Evolutionary conservation across 2,797 vertebrate genomes (phyloP), one percentile per base, ranked within the genome.

Genomic region (Labeo calbasu): DNA sequence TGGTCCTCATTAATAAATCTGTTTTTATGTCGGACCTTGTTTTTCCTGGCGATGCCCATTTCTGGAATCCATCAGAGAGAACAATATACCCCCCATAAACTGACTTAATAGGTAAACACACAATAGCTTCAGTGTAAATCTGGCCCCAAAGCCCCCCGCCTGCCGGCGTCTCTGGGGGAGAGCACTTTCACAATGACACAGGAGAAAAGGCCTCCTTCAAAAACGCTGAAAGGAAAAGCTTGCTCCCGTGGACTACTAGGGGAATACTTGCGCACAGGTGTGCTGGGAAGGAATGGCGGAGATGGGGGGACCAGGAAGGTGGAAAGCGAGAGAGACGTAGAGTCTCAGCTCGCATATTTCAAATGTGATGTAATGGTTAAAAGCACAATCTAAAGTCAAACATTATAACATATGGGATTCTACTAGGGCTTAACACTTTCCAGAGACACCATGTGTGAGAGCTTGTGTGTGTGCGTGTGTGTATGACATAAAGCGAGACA

Each of bases 191-290:
- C 83, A 66, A 83, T 73, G 80, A 77, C 85, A 73, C 82, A 80
- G 59, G 81, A 72, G 77, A 89, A 84, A 88, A 84, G 32, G 55
- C 87, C 87, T 73, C 73, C 86, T 92, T 89, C 63, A 91, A 92
- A 91, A 87, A 92, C 90, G 86, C 83, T 92, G 91, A 94, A 94
- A 95, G 92, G 92, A 94, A 94, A 94, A 93, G 90, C 86, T 82
- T 73, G 78, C 88, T 94, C 69, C 91, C 92, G 91, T 93, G 89
- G 87, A 87, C 79, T 76, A 86, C 81, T 72, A 89, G 89, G 92
- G 91, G 93, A 95, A 95, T 94, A 95, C 95, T 94, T 94, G 86
- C 87, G 94, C 94, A 94, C 96, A 96, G 96, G 96, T 96, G 96
- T 92, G 91, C 91, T 92, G 92, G 89, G 86, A 84, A 86, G 55